phyloP scores from a whole-genome alignment of 2,113 vertebrate species.

The Rattus norvegicus region DNA sequence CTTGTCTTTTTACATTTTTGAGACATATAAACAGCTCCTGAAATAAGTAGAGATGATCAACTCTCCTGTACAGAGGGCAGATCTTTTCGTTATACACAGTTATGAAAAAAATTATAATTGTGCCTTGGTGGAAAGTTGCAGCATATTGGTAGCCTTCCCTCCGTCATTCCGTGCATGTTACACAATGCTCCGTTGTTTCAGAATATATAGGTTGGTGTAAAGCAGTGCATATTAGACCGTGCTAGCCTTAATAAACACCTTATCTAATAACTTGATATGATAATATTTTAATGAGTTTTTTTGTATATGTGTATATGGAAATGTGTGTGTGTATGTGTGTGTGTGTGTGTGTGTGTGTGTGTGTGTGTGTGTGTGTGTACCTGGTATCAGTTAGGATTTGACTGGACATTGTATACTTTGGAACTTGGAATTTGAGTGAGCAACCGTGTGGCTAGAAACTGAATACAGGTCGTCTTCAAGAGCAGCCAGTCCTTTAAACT shows the following conservation, averaged over 20 bases:
- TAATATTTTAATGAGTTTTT: background rate
- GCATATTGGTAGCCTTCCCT: background rate
- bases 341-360: background rate
- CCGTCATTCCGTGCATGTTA: background rate
- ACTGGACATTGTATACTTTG: background rate
- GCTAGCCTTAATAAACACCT: background rate
- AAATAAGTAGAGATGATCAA: background rate
- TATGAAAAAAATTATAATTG: background rate
- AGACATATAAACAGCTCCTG: background rate
- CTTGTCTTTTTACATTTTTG: background rate
- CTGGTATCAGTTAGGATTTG: background rate
- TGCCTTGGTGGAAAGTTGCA: background rate
- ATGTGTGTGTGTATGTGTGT: background rate
- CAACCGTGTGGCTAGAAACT: background rate
- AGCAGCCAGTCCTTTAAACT: background rate
- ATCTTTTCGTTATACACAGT: background rate
- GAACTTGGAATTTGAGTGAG: no score
- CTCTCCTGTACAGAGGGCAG: background rate
- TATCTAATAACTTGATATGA: background rate
- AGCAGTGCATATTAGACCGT: background rate
- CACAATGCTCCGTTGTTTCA: background rate
- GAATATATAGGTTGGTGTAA: background rate
- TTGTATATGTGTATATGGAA: background rate
- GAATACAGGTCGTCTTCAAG: background rate
- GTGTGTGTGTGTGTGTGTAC: background rate